phyloP scores from a whole-genome alignment of 2,797 vertebrate species.

The Rhinatrema bivittatum region DNA sequence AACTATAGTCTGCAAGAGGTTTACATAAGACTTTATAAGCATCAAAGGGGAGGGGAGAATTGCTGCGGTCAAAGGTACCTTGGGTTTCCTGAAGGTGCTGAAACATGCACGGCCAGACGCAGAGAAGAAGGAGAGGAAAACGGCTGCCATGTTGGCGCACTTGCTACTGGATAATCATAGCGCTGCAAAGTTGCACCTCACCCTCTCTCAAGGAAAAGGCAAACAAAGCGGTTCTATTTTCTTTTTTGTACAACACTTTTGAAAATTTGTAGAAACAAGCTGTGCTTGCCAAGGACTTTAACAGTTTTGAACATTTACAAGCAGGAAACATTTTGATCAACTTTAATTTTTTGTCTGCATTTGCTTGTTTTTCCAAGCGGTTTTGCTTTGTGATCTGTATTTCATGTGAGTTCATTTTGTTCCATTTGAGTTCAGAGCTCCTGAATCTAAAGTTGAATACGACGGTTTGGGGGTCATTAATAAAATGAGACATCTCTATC shows the following conservation, averaged over 20 bases:
- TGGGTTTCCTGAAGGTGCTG: too few species aligned
- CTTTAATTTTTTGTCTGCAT: slow-evolving; percentile 35
- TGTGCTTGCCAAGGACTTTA: slow-evolving; percentile 70
- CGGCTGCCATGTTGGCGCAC: slow-evolving; percentile 32
- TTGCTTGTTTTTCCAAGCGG: slow-evolving; percentile 52
- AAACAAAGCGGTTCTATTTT: slow-evolving; percentile 43
- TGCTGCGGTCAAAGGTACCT: too few species aligned
- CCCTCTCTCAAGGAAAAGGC: slow-evolving; percentile 53
- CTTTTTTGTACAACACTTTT: slow-evolving; percentile 52
- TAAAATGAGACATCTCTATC: slow-evolving; percentile 71
- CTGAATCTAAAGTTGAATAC: slow-evolving; percentile 67
- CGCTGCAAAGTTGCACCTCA: slow-evolving; percentile 52
- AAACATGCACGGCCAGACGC: too few species aligned
- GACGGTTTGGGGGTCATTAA: slow-evolving; percentile 64
- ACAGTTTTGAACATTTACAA: slow-evolving; percentile 49
- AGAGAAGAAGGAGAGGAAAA: slow-evolving; percentile 21
- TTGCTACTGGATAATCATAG: slow-evolving; percentile 54
- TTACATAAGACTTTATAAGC: too few species aligned
- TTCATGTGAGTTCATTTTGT: slow-evolving; percentile 57
- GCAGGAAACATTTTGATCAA: slow-evolving; percentile 58
- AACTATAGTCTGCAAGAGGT: too few species aligned
- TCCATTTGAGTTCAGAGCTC: slow-evolving; percentile 66
- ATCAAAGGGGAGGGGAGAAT: too few species aligned
- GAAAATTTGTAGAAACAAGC: slow-evolving; percentile 65
- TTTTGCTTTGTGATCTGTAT: slow-evolving; percentile 69